Conservation (phyloP, 2,113 vertebrate species). For the Leuciscus idus region DNA sequence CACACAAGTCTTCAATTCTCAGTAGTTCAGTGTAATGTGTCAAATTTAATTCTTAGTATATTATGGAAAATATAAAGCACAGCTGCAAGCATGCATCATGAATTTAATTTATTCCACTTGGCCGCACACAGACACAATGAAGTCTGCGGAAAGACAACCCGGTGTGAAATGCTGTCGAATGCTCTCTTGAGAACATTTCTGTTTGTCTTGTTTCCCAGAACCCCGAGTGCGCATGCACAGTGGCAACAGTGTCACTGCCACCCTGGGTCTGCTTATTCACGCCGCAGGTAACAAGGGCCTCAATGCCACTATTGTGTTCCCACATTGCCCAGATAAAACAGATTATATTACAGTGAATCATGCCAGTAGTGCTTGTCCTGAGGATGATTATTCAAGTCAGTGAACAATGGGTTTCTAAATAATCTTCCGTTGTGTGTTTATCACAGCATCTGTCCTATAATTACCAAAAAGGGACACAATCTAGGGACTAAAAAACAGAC, state of each 20-base stretch:
- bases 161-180: background rate
- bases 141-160: background rate
- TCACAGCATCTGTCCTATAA: background rate
- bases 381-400: background rate
- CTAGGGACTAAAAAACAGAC: background rate
- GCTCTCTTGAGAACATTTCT: background rate
- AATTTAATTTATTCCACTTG: background rate
- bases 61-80: background rate
- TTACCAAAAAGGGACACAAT: background rate
- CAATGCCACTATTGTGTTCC: background rate
- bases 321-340: background rate
- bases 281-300: conserved; percentile 74
- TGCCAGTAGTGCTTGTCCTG: background rate
- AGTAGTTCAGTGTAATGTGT: background rate
- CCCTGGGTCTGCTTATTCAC: conserved; percentile 81
- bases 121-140: background rate
- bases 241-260: conserved; percentile 73
- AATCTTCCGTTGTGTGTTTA: background rate
- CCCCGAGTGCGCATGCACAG: conserved; percentile 55
- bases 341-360: background rate
- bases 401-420: background rate
- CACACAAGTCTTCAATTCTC: too few relatives aligned
- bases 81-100: background rate
- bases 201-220: conserved; percentile 62
- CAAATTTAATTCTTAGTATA: background rate